Base-by-base conservation (phyloP, 2,113 vertebrate species). In the Lucifuga dentata region DNA sequence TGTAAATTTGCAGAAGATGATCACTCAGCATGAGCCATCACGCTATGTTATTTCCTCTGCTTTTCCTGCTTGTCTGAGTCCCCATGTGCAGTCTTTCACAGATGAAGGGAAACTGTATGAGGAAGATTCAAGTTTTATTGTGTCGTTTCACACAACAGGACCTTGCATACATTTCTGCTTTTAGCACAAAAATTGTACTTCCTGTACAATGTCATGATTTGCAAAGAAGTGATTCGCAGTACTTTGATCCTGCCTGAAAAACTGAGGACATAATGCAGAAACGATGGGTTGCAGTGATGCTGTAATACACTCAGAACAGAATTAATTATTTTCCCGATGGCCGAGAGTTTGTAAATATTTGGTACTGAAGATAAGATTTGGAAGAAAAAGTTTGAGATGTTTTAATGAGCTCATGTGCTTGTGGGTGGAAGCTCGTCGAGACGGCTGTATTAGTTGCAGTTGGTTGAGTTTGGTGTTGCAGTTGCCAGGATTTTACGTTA, bases 11-110 rank as follows among this genome's bases (percentile, higher is more conserved):
- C 40, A 41, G n/a, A 12, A 26, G 55, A 67, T 59, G 57, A 57
- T 75, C 16, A 56, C 35, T 38, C 59, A 64, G 82, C 52, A 2
- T 56, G 66, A 77, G 33, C 50, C 56, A 32, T 49, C 60, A 24
- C 5, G 51, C 61, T 59, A 55, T 20, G 55, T 40, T 63, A 17
- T 49, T 72, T 24, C 36, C 19, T 33, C 40, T 52, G 23, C 43
- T 36, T 53, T 60, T 56, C 26, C 38, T 36, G 41, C 52, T 49
- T 39, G 40, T 21, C 58, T 45, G 19, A 32, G 39, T 62, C 44
- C 21, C 46, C 2, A 1, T 29, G 17, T 35, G 44, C 3, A n/a
- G n/a, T n/a, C n/a, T n/a, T n/a, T n/a, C n/a, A n/a, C n/a, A n/a
- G n/a, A n/a, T n/a, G n/a, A n/a, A n/a, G n/a, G n/a, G n/a, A n/a